Evolutionary conservation across 2,888 invertebrate species (phyloP).

Genomic region (Protodeltote pygarga): DNA sequence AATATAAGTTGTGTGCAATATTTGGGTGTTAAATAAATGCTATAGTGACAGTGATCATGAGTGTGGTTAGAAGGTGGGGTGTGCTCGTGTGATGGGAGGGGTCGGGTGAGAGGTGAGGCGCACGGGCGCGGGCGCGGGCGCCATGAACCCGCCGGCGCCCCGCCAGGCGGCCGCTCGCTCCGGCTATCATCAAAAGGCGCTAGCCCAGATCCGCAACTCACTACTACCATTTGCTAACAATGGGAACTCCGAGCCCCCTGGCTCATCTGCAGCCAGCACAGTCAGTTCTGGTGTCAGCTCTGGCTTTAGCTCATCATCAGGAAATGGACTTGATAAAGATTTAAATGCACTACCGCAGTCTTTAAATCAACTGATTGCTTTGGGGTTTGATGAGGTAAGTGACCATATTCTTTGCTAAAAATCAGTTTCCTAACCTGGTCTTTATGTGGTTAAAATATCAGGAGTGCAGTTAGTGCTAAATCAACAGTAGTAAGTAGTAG

Average conservation of each 20-base stretch:
- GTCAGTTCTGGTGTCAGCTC: constrained; percentile 88
- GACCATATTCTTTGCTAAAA: constrained; percentile 1
- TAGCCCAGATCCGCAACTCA: constrained; percentile 95
- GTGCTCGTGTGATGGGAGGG: constrained; percentile 82
- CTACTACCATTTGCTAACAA: constrained; percentile 93
- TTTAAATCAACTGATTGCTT: constrained; percentile 88
- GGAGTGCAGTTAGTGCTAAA: too few species aligned
- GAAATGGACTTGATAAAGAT: constrained; percentile 88
- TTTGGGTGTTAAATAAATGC: constrained; percentile 59
- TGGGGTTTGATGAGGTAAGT: constrained; percentile 92
- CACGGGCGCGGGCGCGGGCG: constrained; percentile 86
- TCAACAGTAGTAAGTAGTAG: too few species aligned
- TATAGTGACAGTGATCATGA: constrained; percentile 61
- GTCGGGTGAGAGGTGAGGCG: constrained; percentile 85
- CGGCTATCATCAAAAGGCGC: constrained; percentile 95
- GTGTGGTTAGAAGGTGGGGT: constrained; percentile 66
- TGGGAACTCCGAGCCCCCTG: constrained; percentile 87
- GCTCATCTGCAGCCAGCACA: constrained; percentile 92
- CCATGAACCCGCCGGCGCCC: constrained; percentile 89
- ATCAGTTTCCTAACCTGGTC: too few species aligned
- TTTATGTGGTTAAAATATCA: too few species aligned
- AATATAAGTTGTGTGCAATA: constrained; percentile 37
- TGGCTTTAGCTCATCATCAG: constrained; percentile 87
- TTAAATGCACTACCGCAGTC: constrained; percentile 89
- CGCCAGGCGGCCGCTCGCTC: constrained; percentile 90